Evolutionary conservation across 2,888 invertebrate genomes (phyloP).

Genomic region (Apocheima hispidaria): DNA sequence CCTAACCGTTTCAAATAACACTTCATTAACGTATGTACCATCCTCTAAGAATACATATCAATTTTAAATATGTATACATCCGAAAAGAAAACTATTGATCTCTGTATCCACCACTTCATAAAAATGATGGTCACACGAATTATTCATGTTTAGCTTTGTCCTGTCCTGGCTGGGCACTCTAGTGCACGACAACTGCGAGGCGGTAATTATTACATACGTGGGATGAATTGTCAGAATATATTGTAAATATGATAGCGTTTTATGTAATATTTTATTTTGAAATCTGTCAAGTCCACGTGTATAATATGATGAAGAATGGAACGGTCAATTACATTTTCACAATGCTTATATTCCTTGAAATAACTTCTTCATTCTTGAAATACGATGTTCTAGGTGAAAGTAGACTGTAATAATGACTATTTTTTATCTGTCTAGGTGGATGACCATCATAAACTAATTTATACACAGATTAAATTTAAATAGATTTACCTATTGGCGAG

Average conservation of each 20-base stretch:
- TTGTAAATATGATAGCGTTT: conserved; percentile 82
- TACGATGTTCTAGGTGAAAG: conserved; percentile 79
- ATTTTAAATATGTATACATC: conserved; percentile 66
- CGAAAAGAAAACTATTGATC: conserved; percentile 67
- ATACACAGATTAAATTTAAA: conserved; percentile 82
- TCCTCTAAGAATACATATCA: conserved; percentile 75
- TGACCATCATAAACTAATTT: conserved; percentile 85
- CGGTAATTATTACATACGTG: conserved; percentile 75
- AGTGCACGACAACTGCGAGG: conserved; percentile 76
- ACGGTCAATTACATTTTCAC: conserved; percentile 83
- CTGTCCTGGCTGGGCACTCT: conserved; percentile 9
- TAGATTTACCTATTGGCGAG: conserved; percentile 84
- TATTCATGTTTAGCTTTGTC: conserved; percentile 11
- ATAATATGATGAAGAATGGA: conserved; percentile 76
- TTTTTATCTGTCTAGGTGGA: conserved; percentile 85
- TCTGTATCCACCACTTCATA: conserved; percentile 55
- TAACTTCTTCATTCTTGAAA: conserved; percentile 66
- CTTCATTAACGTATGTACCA: conserved; percentile 51
- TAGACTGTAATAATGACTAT: conserved; percentile 82
- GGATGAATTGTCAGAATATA: conserved; percentile 76
- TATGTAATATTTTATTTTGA: conserved; percentile 80
- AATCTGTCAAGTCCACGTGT: conserved; percentile 82
- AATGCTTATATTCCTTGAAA: conserved; percentile 83
- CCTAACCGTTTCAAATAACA: conserved; percentile 45
- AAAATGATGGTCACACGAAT: conserved; percentile 62